Conservation (phyloP, 2,797 vertebrate species). For the Onychomys arenicola region DNA sequence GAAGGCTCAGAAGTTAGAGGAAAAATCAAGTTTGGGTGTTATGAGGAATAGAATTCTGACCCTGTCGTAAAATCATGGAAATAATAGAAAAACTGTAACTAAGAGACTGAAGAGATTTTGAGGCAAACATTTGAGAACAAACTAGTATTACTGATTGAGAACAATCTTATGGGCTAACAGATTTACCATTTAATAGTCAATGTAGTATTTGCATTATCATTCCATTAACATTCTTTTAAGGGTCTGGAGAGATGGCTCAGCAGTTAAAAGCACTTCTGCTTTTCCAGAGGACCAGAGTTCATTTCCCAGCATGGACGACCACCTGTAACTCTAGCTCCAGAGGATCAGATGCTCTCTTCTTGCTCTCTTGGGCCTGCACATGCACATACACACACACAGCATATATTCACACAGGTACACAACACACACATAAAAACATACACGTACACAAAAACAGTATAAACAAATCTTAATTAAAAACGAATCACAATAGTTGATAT, state of each 20-base stretch:
- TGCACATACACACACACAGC: background rate
- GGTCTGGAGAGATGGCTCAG: background rate
- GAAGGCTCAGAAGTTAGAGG: background rate
- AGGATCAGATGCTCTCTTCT: background rate
- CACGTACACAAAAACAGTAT: background rate
- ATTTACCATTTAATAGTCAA: conserved; percentile 39
- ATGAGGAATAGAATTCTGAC: background rate
- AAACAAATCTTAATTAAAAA: background rate
- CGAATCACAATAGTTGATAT: background rate
- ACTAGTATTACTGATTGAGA: background rate
- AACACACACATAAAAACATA: background rate
- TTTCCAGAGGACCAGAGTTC: background rate
- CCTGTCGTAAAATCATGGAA: background rate
- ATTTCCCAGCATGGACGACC: background rate
- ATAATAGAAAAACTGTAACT: conserved; percentile 9
- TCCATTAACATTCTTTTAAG: background rate
- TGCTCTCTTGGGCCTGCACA: background rate
- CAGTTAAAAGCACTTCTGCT: background rate
- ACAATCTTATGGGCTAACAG: background rate
- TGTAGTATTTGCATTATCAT: conserved; percentile 27
- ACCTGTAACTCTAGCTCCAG: background rate
- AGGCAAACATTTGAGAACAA: conserved; percentile 27
- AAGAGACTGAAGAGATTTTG: conserved; percentile 31
- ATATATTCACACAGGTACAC: background rate
- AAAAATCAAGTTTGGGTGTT: background rate